A percentile compares a stretch with the other conserved stretches of the same genome.
These are phyloP conservation scores for Ametastegia equiseti DNA, from an alignment of 2,888 invertebrate genomes.

Conservation along the genomic window DNA sequence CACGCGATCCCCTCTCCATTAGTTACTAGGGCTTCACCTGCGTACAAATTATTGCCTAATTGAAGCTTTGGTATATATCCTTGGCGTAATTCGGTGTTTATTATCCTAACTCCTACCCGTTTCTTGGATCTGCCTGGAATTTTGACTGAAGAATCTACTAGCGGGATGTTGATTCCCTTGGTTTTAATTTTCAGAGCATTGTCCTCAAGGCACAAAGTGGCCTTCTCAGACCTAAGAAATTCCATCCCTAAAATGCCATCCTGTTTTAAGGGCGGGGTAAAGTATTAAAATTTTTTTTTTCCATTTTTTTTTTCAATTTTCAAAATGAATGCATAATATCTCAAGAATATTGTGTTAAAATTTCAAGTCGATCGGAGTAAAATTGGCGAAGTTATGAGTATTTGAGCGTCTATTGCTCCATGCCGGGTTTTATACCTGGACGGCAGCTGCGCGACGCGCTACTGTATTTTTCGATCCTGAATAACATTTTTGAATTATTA, in stretches of 20 bases:
- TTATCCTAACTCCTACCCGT: neutral
- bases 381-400: no score
- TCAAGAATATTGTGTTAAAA: no score
- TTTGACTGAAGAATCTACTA: neutral
- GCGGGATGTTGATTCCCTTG: neutral
- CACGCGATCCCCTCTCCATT: neutral
- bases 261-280: no score
- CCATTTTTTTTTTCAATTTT: no score
- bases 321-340: no score
- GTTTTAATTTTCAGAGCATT: neutral
- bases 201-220: neutral
- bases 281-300: no score
- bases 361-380: no score
- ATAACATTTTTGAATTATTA: no score
- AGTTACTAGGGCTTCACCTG: constrained; percentile 1
- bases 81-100: neutral
- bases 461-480: no score
- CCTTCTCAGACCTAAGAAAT: neutral
- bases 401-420: no score
- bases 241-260: constrained; percentile 17
- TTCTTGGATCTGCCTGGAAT: neutral
- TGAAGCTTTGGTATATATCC: neutral
- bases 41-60: neutral
- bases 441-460: no score
- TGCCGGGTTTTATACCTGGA: no score